Conservation (phyloP, 2,888 invertebrate species). For the Cheilosia soror region DNA sequence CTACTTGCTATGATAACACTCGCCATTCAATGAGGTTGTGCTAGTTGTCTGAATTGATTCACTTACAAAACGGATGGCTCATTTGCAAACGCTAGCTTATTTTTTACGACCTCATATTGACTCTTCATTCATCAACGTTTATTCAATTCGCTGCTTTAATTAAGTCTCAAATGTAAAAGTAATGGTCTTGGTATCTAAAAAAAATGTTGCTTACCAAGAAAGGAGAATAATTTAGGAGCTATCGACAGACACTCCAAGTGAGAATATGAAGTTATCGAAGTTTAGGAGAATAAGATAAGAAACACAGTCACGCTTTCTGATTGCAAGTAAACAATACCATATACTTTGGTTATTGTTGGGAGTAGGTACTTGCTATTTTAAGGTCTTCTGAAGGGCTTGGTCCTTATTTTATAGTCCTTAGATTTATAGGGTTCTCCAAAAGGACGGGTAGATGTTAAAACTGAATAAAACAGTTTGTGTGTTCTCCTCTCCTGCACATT, state of each 20-base stretch:
- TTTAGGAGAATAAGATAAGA: not conserved
- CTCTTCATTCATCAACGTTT: conserved; percentile 13
- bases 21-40: conserved; percentile 2
- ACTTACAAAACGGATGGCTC: conserved; percentile 17
- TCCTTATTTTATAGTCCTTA: no score
- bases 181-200: conserved; percentile 22
- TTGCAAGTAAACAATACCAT: no score
- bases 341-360: no score
- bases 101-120: conserved; percentile 1
- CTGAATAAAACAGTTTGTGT: no score
- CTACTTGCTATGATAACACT: not conserved
- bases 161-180: conserved; percentile 14
- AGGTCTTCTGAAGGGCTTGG: no score
- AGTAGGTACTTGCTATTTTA: no score
- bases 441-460: no score
- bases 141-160: conserved; percentile 38
- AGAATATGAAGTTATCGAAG: not conserved
- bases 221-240: conserved; percentile 19
- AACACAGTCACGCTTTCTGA: not conserved
- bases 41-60: conserved; percentile 16
- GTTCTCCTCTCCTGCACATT: no score
- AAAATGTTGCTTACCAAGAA: not conserved
- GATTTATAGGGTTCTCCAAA: no score
- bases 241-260: conserved; percentile 7
- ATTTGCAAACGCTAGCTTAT: conserved; percentile 17